These are phyloP conservation scores for Motacilla alba DNA, from an alignment of 2,113 vertebrate species.

Conservation along the genomic window DNA sequence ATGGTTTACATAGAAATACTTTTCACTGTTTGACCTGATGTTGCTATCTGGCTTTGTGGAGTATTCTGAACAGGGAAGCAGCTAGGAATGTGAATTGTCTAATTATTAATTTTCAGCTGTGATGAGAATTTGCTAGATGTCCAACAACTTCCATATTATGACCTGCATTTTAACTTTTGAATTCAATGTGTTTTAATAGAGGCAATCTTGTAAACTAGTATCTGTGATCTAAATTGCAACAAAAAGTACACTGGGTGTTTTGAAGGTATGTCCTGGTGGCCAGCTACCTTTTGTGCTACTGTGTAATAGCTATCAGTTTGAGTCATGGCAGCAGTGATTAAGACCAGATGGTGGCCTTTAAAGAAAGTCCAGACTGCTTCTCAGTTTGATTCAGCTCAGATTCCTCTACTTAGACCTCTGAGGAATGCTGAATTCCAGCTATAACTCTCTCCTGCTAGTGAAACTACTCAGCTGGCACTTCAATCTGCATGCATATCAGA, in stretches of 20 bases:
- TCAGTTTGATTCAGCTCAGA: not conserved
- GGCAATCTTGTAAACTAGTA: not conserved
- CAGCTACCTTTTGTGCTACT: not conserved
- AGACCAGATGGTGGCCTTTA: not conserved
- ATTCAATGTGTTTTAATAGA: not conserved
- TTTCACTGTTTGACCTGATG: not conserved
- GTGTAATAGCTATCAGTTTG: not conserved
- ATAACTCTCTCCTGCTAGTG: not conserved
- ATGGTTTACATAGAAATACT: not conserved
- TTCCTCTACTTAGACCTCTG: not conserved
- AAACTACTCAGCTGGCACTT: accelerated
- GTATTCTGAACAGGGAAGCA: not conserved
- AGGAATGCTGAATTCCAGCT: not conserved
- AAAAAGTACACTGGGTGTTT: not conserved
- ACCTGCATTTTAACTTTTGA: not conserved
- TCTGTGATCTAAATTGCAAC: not conserved
- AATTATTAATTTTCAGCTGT: not conserved
- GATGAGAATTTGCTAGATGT: not conserved
- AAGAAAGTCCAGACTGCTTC: not conserved
- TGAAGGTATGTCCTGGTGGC: not conserved
- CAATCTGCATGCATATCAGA: accelerated
- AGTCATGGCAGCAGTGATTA: not conserved
- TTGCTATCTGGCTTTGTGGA: not conserved
- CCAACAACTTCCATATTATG: not conserved
- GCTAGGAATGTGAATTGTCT: not conserved